Evolutionary conservation across 37 sponge, comb jelly and placozoan genomes (phyloP).

Genomic region (Chondrilla cf. caribensis): DNA sequence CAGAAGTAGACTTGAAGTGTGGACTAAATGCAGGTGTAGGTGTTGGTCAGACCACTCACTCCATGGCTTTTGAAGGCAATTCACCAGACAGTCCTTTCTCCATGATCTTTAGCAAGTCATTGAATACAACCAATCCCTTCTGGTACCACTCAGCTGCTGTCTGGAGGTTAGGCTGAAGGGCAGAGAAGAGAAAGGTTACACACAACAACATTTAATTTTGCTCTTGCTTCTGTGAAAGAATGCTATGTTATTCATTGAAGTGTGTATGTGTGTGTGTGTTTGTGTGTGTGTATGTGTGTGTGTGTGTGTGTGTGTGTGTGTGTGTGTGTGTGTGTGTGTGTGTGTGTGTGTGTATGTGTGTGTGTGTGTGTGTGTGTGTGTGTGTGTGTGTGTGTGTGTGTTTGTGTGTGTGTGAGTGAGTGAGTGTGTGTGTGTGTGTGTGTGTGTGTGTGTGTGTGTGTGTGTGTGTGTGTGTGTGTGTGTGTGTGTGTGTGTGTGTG

Average conservation of each 20-base stretch:
- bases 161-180: neutral
- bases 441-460: no score
- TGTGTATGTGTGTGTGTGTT: neutral
- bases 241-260: neutral
- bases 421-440: no score
- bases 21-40: neutral
- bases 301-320: no score
- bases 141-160: conserved; percentile 24
- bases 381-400: no score
- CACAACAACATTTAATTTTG: neutral
- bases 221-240: neutral
- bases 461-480: no score
- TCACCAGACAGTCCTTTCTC: conserved; percentile 29
- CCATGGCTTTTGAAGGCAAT: conserved; percentile 18
- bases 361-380: no score
- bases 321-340: no score
- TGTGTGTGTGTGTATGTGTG: no score
- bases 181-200: neutral
- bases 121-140: conserved; percentile 11
- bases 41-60: neutral
- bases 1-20: no score
- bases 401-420: no score
- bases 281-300: no score
- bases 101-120: conserved; percentile 28
- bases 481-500: no score